Evolutionary conservation across 2,797 vertebrate species (phyloP).

Genomic region (Myiotriccus ornatus): DNA sequence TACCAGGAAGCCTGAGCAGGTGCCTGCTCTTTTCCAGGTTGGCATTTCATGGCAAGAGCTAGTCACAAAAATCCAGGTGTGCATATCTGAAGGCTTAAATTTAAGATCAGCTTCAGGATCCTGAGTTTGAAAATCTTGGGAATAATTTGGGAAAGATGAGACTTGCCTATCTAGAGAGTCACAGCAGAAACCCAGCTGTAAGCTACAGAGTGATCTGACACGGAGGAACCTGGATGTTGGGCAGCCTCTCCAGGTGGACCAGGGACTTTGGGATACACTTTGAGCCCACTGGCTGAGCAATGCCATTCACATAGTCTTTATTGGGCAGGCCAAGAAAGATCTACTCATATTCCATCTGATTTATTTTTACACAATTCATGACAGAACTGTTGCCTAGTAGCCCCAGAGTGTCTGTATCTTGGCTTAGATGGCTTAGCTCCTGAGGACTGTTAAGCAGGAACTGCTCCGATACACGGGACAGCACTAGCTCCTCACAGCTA

Average conservation of each 20-base stretch:
- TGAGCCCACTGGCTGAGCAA: background rate
- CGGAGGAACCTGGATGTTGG: background rate
- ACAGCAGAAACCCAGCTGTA: background rate
- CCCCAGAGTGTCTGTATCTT: background rate
- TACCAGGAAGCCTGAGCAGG: background rate
- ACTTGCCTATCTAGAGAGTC: background rate
- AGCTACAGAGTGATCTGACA: background rate
- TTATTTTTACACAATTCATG: background rate
- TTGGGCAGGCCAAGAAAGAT: background rate
- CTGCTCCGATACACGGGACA: accelerated
- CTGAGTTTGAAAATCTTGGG: background rate
- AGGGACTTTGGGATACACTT: accelerated
- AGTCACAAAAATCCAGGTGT: background rate
- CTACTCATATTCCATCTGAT: background rate
- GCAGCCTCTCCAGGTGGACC: background rate
- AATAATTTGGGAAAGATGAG: background rate
- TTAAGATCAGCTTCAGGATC: background rate
- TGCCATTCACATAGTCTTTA: background rate
- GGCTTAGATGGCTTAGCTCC: background rate
- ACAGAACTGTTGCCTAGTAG: background rate
- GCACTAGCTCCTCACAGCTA: background rate
- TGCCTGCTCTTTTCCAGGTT: background rate
- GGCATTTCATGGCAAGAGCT: background rate
- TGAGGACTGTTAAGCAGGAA: background rate
- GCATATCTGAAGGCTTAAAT: background rate